These are phyloP conservation scores for Drosophila neotestacea DNA, from an alignment of 2,888 invertebrate species.

Conservation along the genomic window DNA sequence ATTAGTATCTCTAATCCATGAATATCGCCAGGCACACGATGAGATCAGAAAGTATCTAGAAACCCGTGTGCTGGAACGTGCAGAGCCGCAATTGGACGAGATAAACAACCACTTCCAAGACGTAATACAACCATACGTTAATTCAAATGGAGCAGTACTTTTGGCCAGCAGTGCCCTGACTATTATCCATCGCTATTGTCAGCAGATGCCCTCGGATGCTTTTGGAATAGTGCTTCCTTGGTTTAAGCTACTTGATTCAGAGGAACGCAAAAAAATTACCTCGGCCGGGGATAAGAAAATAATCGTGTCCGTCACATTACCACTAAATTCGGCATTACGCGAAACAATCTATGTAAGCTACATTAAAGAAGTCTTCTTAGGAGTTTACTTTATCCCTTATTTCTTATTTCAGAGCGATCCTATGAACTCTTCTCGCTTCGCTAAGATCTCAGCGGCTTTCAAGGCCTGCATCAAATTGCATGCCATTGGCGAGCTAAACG, in stretches of 20 bases:
- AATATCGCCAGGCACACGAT: constrained; percentile 86
- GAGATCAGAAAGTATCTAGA: constrained; percentile 87
- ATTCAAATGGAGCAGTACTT: constrained; percentile 72
- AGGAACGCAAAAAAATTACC: not conserved
- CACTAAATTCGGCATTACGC: constrained; percentile 91
- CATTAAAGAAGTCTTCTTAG: too few relatives aligned
- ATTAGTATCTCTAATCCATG: constrained; percentile 83
- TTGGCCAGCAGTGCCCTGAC: constrained; percentile 66
- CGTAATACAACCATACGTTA: constrained; percentile 69
- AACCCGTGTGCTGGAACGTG: constrained; percentile 87
- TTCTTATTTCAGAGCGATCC: constrained; percentile 86
- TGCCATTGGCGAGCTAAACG: constrained; percentile 89
- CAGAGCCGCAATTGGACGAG: constrained; percentile 86
- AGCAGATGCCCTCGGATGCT: constrained; percentile 90
- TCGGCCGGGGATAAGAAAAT: not conserved
- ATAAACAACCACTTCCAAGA: constrained; percentile 87
- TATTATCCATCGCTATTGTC: constrained; percentile 93
- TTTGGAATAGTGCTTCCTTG: constrained; percentile 88
- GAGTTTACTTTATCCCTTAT: too few relatives aligned
- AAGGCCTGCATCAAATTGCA: constrained; percentile 91
- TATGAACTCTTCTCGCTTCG: constrained; percentile 87
- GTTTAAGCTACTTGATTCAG: constrained; percentile 82
- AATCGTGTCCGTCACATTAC: constrained; percentile 88
- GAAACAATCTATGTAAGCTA: constrained; percentile 88
- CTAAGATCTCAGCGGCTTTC: constrained; percentile 94